Evolutionary conservation across 1,140 invertebrate species (phyloP).

Genomic region (Meloidogyne exigua): DNA sequence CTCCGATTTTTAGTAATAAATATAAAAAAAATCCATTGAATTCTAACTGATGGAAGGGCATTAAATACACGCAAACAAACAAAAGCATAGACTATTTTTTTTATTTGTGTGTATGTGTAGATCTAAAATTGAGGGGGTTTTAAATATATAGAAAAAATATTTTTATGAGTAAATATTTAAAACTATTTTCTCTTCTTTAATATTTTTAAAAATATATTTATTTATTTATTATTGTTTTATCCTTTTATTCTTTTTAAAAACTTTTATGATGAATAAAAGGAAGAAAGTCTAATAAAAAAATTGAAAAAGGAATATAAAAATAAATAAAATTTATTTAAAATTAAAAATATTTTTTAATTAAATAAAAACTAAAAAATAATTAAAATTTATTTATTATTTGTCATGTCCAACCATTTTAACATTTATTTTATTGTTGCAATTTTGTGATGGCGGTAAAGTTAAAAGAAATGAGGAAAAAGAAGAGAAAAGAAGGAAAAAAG

Average conservation of each 20-base stretch:
- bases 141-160: background rate
- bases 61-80: slow-evolving; percentile 9
- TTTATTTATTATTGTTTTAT: background rate
- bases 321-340: too few relatives aligned
- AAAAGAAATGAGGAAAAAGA: background rate
- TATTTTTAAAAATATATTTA: too few relatives aligned
- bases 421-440: slow-evolving; percentile 3
- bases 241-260: background rate
- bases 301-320: background rate
- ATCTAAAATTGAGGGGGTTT: background rate
- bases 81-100: background rate
- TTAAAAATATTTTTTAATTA: too few relatives aligned
- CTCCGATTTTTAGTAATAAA: background rate
- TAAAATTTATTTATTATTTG: background rate
- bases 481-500: background rate
- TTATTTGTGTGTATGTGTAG: background rate
- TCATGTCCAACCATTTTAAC: background rate
- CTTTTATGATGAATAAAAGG: background rate
- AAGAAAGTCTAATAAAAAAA: too few relatives aligned
- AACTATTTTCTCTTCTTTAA: background rate
- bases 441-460: background rate
- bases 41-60: background rate
- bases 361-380: too few relatives aligned
- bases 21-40: background rate
- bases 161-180: slow-evolving; percentile 5